Conservation (phyloP, 2,797 vertebrate genomes). For the Ctenopoma multispine region DNA sequence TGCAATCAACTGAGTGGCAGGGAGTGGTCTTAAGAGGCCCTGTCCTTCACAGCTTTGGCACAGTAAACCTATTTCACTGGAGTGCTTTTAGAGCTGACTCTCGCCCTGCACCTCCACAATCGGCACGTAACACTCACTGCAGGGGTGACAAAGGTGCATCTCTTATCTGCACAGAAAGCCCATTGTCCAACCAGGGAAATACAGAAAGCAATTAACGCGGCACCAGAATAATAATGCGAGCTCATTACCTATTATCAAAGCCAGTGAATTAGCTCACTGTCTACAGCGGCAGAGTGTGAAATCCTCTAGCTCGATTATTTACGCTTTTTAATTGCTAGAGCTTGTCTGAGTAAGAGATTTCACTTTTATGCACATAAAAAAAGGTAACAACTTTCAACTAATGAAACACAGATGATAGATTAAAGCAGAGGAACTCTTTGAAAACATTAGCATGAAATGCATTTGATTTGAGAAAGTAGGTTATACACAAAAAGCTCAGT, state of each 20-base stretch:
- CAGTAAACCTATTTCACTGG: conserved; percentile 83
- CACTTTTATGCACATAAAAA: conserved; percentile 79
- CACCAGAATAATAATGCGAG: conserved; percentile 86
- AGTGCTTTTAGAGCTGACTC: conserved; percentile 86
- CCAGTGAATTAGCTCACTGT: conserved; percentile 87
- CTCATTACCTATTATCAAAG: conserved; percentile 90
- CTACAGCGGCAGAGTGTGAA: conserved; percentile 84
- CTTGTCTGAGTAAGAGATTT: conserved; percentile 85
- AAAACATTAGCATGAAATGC: conserved; percentile 80
- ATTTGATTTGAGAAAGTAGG: conserved; percentile 81
- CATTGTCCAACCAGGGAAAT: conserved; percentile 87
- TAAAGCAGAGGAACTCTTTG: conserved; percentile 80
- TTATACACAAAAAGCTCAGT: conserved; percentile 74
- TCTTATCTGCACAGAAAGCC: conserved; percentile 86
- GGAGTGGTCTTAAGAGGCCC: conserved; percentile 81
- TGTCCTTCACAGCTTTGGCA: conserved; percentile 83
- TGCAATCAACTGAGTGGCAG: conserved; percentile 74
- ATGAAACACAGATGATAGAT: conserved; percentile 83
- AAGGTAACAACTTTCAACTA: conserved; percentile 83
- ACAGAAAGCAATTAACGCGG: conserved; percentile 88
- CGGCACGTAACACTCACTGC: conserved; percentile 83
- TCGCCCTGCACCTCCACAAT: conserved; percentile 80
- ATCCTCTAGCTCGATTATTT: conserved; percentile 86
- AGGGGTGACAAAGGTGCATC: conserved; percentile 85
- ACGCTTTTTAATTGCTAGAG: conserved; percentile 85